Evolutionary conservation across 2,888 invertebrate genomes (phyloP).

Genomic region (Orthosia incerta): DNA sequence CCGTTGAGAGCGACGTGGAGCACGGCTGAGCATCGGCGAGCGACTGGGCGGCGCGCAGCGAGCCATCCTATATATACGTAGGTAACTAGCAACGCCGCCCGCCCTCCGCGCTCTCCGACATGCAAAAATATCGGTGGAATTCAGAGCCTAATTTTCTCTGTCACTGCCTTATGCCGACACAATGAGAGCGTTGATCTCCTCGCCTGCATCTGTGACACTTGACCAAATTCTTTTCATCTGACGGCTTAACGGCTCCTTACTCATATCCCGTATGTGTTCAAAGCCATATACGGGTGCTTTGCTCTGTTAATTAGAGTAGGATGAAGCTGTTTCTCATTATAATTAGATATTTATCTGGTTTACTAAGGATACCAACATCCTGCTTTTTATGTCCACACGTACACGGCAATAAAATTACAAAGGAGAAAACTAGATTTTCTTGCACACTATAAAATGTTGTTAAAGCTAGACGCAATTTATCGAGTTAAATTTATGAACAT

Average conservation of each 20-base stretch:
- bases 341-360: constrained; percentile 13
- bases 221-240: constrained; percentile 82
- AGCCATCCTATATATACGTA: constrained; percentile 84
- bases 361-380: constrained; percentile 35
- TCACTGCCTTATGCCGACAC: constrained; percentile 86
- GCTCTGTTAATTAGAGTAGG: constrained; percentile 40
- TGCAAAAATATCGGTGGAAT: constrained; percentile 90
- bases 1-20: constrained; percentile 68
- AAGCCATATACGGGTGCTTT: constrained; percentile 71
- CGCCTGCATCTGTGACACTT: constrained; percentile 81
- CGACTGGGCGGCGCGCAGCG: constrained; percentile 87
- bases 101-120: constrained; percentile 82
- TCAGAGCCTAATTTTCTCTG: constrained; percentile 88
- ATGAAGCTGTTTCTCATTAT: constrained; percentile 50
- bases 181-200: constrained; percentile 89
- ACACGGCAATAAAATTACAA: constrained; percentile 33
- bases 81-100: constrained; percentile 79
- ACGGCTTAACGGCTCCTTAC: constrained; percentile 74
- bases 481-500: constrained; percentile 43
- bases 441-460: constrained; percentile 21
- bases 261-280: constrained; percentile 64
- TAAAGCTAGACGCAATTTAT: constrained; percentile 23
- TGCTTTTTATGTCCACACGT: constrained; percentile 27
- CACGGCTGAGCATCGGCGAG: constrained; percentile 73
- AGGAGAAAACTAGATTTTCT: constrained; percentile 36